A percentile compares a stretch with the other conserved stretches of the same genome.
Evolutionary conservation across 2,113 vertebrate genomes (phyloP).

Genomic region (Bujurquina vittata): DNA sequence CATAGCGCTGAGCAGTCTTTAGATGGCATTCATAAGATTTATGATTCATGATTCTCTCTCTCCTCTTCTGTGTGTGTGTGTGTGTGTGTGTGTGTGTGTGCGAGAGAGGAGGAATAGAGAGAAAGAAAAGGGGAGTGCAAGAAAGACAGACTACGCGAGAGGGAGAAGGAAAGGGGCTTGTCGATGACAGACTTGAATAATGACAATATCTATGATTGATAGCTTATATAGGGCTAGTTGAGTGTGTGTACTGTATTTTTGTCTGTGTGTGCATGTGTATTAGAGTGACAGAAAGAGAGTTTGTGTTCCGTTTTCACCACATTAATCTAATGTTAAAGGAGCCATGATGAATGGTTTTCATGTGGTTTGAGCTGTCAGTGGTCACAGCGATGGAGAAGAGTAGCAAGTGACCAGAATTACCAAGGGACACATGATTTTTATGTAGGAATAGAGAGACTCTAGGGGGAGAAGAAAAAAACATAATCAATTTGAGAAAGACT

Average conservation of each 20-base stretch:
- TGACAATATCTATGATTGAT: slow-evolving; percentile 82
- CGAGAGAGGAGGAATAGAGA: slow-evolving; percentile 11
- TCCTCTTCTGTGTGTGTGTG: neutral
- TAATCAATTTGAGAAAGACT: slow-evolving; percentile 39
- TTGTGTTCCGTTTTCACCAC: slow-evolving; percentile 53
- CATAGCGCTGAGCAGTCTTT: slow-evolving; percentile 74
- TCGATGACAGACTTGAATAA: slow-evolving; percentile 81
- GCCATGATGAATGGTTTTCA: slow-evolving; percentile 80
- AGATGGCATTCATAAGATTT: slow-evolving; percentile 80
- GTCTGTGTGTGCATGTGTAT: slow-evolving; percentile 40
- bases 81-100: neutral
- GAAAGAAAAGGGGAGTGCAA: slow-evolving; percentile 26
- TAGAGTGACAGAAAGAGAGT: slow-evolving; percentile 40
- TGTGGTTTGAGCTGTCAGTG: slow-evolving; percentile 70
- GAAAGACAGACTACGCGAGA: slow-evolving; percentile 33
- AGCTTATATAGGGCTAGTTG: slow-evolving; percentile 65
- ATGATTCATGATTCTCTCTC: slow-evolving; percentile 74
- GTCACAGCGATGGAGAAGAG: slow-evolving; percentile 43
- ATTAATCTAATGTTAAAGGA: slow-evolving; percentile 77
- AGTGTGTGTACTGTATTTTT: slow-evolving; percentile 53
- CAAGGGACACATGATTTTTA: slow-evolving; percentile 34
- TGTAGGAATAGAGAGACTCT: slow-evolving; percentile 24
- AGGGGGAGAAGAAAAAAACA: slow-evolving; percentile 37
- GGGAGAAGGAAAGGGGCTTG: slow-evolving; percentile 62
- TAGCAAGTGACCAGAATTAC: slow-evolving; percentile 46